Evolutionary conservation across 2,113 vertebrate species (phyloP).

Genomic region (Serinus canaria): DNA sequence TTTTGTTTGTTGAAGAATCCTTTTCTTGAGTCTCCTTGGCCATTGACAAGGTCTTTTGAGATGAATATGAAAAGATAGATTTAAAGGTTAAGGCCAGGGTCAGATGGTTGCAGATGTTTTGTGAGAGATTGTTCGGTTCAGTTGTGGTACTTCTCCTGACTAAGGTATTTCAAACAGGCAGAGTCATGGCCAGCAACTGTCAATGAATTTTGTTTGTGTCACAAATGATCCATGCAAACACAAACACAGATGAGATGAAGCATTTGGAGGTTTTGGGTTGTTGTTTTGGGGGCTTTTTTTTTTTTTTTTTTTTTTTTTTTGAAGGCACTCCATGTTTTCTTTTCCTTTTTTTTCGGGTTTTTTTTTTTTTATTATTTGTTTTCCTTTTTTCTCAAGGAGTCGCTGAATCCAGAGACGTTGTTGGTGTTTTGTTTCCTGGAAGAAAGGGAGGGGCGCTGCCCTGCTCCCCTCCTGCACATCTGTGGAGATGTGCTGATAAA

Average conservation of each 20-base stretch:
- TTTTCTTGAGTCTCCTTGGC: conserved; percentile 94
- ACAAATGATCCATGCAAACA: conserved; percentile 79
- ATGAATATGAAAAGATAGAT: conserved; percentile 99
- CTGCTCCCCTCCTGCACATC: conserved; percentile 45
- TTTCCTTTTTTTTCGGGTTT: not conserved
- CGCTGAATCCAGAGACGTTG: not conserved
- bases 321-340: not conserved
- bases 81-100: conserved; percentile 99
- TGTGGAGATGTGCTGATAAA: conserved; percentile 6
- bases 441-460: not conserved
- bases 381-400: not conserved
- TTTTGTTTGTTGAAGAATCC: conserved; percentile 97
- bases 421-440: conserved; percentile 43
- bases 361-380: not conserved
- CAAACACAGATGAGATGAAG: conserved; percentile 70
- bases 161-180: conserved; percentile 82
- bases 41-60: conserved; percentile 99
- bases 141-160: conserved; percentile 80
- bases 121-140: conserved; percentile 84
- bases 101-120: conserved; percentile 89
- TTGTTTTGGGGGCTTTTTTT: not conserved
- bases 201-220: conserved; percentile 77
- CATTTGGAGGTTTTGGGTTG: conserved; percentile 34
- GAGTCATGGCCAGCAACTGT: conserved; percentile 77
- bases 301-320: not conserved